Evolutionary conservation across 2,113 vertebrate species (phyloP).

Genomic region (Procavia capensis): DNA sequence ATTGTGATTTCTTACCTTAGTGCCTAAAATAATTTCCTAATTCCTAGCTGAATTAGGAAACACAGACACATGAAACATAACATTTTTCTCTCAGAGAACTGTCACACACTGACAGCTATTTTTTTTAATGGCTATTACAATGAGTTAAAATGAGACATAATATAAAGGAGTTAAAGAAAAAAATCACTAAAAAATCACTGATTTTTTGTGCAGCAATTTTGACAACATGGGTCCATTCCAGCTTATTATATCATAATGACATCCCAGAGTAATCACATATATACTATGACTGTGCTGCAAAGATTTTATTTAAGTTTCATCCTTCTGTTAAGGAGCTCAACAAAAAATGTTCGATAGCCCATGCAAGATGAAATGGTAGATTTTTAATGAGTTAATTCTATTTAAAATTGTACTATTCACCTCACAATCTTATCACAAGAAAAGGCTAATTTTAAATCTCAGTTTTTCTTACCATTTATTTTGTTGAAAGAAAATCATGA

Average conservation of each 20-base stretch:
- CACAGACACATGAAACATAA: neutral
- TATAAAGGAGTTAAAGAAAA: neutral
- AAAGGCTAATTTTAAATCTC: neutral
- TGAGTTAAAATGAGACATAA: neutral
- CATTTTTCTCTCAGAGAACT: neutral
- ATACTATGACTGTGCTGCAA: neutral
- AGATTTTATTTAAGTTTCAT: neutral
- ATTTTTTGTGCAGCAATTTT: conserved; percentile 19
- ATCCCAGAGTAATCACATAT: neutral
- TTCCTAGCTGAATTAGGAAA: neutral
- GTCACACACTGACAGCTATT: neutral
- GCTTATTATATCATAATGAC: neutral
- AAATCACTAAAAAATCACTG: neutral
- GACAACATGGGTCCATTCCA: neutral
- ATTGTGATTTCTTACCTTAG: neutral
- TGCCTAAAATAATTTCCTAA: neutral
- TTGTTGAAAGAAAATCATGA: conserved; percentile 38
- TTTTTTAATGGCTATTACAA: neutral
- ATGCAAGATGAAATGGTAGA: neutral
- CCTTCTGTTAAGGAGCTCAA: neutral
- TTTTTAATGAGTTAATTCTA: conserved; percentile 40
- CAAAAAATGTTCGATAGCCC: neutral
- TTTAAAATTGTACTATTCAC: neutral
- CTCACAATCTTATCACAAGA: neutral
- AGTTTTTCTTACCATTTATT: conserved; percentile 49